Conservation (phyloP, 2,113 vertebrate genomes). For the Strix aluco region DNA sequence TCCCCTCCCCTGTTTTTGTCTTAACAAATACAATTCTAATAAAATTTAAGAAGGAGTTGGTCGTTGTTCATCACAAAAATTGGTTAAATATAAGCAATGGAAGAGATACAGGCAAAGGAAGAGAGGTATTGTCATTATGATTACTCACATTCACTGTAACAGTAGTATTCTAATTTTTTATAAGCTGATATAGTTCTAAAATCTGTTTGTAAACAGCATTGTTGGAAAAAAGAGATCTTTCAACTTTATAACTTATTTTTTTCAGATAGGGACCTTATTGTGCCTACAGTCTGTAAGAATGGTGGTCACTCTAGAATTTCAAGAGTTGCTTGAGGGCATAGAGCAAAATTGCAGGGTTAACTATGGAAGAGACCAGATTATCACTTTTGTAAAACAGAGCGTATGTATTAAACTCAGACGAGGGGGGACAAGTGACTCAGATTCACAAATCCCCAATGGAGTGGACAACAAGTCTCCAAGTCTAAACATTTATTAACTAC, state of each 20-base stretch:
- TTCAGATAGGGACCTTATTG: background rate
- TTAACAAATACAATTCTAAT: background rate
- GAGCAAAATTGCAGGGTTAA: background rate
- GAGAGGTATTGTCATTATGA: background rate
- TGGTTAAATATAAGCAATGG: background rate
- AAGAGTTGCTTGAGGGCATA: background rate
- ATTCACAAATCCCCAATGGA: too few relatives aligned
- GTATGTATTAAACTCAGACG: background rate
- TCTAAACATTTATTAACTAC: too few relatives aligned
- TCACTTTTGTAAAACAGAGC: background rate
- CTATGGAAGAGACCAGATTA: background rate
- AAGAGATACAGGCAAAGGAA: background rate
- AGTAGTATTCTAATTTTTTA: background rate
- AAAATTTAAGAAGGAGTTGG: background rate
- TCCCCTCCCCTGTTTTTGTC: rapidly evolving
- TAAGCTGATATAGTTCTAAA: background rate
- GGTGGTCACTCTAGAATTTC: background rate
- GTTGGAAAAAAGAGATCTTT: background rate
- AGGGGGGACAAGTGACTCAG: too few relatives aligned
- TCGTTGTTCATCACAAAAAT: background rate
- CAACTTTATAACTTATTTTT: background rate
- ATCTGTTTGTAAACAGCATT: background rate
- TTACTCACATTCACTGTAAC: background rate
- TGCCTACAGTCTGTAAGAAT: background rate
- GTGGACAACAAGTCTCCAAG: too few relatives aligned